Evolutionary conservation across 1,140 invertebrate species (phyloP), one percentile per base, ranked within the genome.

Genomic region (Schlechtendalia chinensis): DNA sequence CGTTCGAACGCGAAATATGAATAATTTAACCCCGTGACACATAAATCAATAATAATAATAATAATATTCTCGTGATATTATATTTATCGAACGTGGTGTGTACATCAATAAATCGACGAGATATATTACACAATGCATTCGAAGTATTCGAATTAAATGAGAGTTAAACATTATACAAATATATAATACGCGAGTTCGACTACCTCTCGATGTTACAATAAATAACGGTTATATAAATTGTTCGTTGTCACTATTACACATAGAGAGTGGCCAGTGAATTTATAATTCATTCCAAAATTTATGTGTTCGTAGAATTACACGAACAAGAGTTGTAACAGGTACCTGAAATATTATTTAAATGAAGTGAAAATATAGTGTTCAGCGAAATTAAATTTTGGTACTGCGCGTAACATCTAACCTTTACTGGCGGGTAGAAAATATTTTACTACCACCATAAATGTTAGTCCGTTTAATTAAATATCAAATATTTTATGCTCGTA

Each of bases 321-420:
- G 32, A 45, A 39, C 32, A 47, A 29, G n/a, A 45, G 32, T 14
- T 14, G 14, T 69, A n/a, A n/a, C n/a, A 39, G 39, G n/a, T 47
- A 47, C 65, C n/a, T 22, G 19, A 32, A 47, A 69, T n/a, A n/a
- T 69, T 69, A 69, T 69, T 69, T 45, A 69, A 69, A 69, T 69
- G n/a, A n/a, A n/a, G 65, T 69, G 65, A 69, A 47, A 69, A 69
- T 69, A 69, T 47, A 67, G 63, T 45, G 45, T 69, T 69, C 32
- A 24, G 19, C 39, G 12, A 69, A 69, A 69, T 69, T 69, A 47
- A 69, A 69, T 69, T 69, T 24, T 32, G n/a, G 1, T 47, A 69
- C 39, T 69, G 39, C 39, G 65, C 39, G 65, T 47, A 69, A 47
- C 39, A 47, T 69, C 39, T 69, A 69, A 69, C 65, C 39, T 69